Conservation (phyloP, 2,888 invertebrate genomes). For the Lasioglossum malachurum region DNA sequence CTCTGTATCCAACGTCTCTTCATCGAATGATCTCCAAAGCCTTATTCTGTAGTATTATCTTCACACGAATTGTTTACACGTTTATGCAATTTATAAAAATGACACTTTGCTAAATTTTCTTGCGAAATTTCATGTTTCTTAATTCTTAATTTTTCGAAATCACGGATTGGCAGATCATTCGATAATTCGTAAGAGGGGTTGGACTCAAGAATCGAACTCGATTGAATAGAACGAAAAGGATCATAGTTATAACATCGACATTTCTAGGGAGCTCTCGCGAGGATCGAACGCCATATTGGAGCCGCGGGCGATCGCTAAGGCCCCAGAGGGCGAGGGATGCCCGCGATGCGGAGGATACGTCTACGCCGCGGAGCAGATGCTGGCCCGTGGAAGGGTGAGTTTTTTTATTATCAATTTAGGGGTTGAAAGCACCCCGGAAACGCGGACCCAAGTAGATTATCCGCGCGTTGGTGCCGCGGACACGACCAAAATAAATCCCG, state of each 20-base stretch:
- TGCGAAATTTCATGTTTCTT: no score
- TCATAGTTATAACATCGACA: constrained; percentile 39
- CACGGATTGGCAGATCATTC: neutral
- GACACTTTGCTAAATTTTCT: no score
- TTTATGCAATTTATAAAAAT: neutral
- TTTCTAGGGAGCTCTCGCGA: constrained; percentile 77
- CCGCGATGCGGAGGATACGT: constrained; percentile 95
- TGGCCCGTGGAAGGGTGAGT: constrained; percentile 95
- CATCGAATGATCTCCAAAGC: neutral
- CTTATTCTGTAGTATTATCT: neutral
- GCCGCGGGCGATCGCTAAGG: constrained; percentile 91
- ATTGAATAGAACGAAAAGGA: neutral
- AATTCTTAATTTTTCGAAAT: neutral
- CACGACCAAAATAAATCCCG: neutral
- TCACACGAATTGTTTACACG: neutral
- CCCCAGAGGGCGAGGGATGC: constrained; percentile 94
- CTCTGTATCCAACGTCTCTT: constrained; percentile 10
- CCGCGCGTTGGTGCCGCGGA: constrained; percentile 27
- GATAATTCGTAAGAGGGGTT: neutral
- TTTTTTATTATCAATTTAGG: neutral
- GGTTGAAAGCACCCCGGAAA: constrained; percentile 18
- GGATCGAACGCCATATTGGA: constrained; percentile 87
- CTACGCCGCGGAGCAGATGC: constrained; percentile 96
- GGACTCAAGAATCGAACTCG: constrained; percentile 26
- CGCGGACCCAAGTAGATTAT: constrained; percentile 12